Evolutionary conservation across 2,888 invertebrate genomes (phyloP).

Genomic region (Prenolepis imparis): DNA sequence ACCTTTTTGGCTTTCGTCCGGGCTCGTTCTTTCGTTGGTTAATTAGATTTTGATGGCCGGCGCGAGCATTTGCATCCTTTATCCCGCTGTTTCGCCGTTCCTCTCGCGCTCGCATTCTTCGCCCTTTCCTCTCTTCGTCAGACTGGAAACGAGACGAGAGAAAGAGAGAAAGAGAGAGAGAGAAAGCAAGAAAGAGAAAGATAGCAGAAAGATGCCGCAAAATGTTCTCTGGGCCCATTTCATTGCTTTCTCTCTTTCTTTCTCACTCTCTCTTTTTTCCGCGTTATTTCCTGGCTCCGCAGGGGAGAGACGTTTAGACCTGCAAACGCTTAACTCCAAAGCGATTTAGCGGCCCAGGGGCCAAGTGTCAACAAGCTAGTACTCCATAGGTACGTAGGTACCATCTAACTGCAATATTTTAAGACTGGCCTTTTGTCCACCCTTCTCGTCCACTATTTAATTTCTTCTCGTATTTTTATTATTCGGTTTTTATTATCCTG

Average conservation of each 20-base stretch:
- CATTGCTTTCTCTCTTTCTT: slow-evolving; percentile 28
- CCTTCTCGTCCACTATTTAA: slow-evolving; percentile 50
- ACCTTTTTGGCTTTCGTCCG: slow-evolving; percentile 77
- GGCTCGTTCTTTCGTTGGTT: slow-evolving; percentile 82
- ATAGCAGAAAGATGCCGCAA: slow-evolving; percentile 6
- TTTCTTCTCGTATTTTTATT: slow-evolving; percentile 56
- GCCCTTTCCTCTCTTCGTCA: slow-evolving; percentile 61
- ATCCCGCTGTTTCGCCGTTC: slow-evolving; percentile 73
- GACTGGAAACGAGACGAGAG: slow-evolving; percentile 54
- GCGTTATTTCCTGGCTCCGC: slow-evolving; percentile 80
- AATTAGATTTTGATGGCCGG: slow-evolving; percentile 86
- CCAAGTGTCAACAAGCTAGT: slow-evolving; percentile 84
- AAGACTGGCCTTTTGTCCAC: slow-evolving; percentile 58
- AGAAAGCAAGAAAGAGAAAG: not conserved
- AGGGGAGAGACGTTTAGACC: slow-evolving; percentile 83
- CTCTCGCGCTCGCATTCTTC: slow-evolving; percentile 66
- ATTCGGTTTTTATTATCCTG: slow-evolving; percentile 27
- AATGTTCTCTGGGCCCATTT: slow-evolving; percentile 45
- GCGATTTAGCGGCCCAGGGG: slow-evolving; percentile 84
- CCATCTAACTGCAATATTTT: slow-evolving; percentile 66
- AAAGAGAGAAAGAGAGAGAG: slow-evolving; percentile 10
- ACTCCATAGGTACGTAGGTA: slow-evolving; percentile 78
- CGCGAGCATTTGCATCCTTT: slow-evolving; percentile 85
- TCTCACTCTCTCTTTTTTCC: slow-evolving; percentile 52
- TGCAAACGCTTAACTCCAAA: slow-evolving; percentile 81